Evolutionary conservation across 1,140 invertebrate species (phyloP).

Genomic region (Eupristina koningsbergeri): DNA sequence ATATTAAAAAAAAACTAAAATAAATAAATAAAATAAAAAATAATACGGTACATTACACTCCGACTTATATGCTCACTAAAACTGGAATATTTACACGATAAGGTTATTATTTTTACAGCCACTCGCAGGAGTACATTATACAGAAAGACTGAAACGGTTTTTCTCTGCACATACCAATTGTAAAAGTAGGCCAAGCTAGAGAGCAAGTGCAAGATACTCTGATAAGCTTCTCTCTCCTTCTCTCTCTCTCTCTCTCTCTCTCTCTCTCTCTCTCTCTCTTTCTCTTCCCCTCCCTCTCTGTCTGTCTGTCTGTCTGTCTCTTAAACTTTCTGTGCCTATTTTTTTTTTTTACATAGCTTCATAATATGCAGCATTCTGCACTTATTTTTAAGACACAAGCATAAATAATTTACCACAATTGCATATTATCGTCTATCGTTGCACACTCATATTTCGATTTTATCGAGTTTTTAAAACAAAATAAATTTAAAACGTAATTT

Average conservation of each 20-base stretch:
- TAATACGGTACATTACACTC: too few species aligned
- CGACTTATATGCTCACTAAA: too few species aligned
- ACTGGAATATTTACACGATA: background rate
- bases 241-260: slow-evolving; percentile 16
- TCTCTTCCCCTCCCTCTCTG: background rate
- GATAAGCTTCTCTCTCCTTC: slow-evolving; percentile 19
- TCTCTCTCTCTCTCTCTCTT: background rate
- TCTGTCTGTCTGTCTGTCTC: slow-evolving; percentile 12
- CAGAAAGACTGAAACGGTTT: background rate
- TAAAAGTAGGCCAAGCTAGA: slow-evolving; percentile 29
- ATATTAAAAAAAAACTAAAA: too few species aligned
- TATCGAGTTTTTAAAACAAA: too few species aligned
- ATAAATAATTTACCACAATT: too few species aligned
- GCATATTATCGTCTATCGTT: background rate
- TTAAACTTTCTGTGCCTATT: background rate
- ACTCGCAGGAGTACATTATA: too few species aligned
- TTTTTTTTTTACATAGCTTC: background rate
- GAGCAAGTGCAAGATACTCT: background rate
- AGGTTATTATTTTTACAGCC: background rate
- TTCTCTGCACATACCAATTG: slow-evolving; percentile 15
- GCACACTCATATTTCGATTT: too few species aligned
- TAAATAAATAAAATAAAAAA: too few species aligned
- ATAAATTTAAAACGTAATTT: too few species aligned
- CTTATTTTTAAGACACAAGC: too few species aligned
- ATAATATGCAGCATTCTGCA: too few species aligned